Percentiles rank a stretch among this genome's conserved stretches.
These are phyloP conservation scores for Epinotia demarniana DNA, from an alignment of 2,888 invertebrate genomes.

Conservation along the genomic window DNA sequence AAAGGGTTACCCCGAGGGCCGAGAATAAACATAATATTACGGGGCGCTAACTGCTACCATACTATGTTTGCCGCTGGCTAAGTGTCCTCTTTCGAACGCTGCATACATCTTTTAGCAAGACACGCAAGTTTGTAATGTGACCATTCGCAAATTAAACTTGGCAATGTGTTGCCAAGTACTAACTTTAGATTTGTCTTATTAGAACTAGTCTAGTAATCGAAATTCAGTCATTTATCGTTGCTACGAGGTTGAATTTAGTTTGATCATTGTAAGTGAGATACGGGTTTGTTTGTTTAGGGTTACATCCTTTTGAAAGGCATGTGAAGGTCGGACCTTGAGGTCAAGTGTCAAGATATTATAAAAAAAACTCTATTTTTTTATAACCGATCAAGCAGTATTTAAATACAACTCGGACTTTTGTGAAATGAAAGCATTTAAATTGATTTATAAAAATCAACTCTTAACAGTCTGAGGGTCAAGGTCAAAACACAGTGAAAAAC, in stretches of 20 bases:
- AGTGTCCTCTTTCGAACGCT: neutral
- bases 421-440: neutral
- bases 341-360: neutral
- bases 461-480: neutral
- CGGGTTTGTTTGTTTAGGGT: neutral
- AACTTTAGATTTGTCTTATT: neutral
- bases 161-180: constrained; percentile 2
- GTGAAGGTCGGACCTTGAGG: neutral
- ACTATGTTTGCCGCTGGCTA: neutral
- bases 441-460: no score
- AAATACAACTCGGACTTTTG: constrained; percentile 1
- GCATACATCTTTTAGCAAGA: neutral
- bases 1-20: constrained; percentile 20
- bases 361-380: neutral
- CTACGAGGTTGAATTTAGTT: neutral
- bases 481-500: neutral
- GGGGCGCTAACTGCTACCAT: neutral
- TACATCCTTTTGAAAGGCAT: neutral
- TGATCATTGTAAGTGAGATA: neutral
- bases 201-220: neutral
- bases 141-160: neutral
- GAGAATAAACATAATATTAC: constrained; percentile 20
- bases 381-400: neutral
- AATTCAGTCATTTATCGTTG: neutral
- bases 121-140: neutral